Percentiles rank a stretch among this genome's conserved stretches.
Evolutionary conservation across 2,113 vertebrate genomes (phyloP).

Genomic region (Sylvia atricapilla): DNA sequence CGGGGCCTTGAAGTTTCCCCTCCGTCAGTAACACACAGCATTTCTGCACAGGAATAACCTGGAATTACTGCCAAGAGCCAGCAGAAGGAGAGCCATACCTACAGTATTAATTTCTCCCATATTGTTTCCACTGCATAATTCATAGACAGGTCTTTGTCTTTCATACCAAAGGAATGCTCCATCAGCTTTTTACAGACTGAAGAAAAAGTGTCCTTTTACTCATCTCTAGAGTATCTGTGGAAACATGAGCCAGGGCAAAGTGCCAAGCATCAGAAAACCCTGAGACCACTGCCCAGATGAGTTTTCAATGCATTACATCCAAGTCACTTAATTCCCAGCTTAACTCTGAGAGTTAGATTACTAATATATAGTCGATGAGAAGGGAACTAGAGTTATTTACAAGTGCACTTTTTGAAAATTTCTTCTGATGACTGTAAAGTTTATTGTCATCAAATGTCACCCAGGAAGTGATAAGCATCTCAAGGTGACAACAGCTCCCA

Average conservation of each 20-base stretch:
- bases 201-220: conserved; percentile 26
- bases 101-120: not conserved
- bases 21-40: not conserved
- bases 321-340: not conserved
- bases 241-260: not conserved
- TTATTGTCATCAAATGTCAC: not conserved
- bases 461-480: not conserved
- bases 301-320: not conserved
- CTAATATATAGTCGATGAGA: not conserved
- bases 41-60: not conserved
- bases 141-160: conserved; percentile 9
- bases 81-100: not conserved
- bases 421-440: not conserved
- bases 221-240: not conserved
- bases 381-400: not conserved
- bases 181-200: not conserved
- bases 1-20: not conserved
- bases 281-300: not conserved
- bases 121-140: not conserved
- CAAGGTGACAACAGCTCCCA: not conserved
- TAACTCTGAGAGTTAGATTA: not conserved
- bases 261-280: not conserved
- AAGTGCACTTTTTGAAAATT: not conserved
- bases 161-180: not conserved
- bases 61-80: not conserved